Evolutionary conservation across 2,113 vertebrate species (phyloP), one percentile per base, ranked within the genome.

Genomic region (Ailuropoda melanoleuca): DNA sequence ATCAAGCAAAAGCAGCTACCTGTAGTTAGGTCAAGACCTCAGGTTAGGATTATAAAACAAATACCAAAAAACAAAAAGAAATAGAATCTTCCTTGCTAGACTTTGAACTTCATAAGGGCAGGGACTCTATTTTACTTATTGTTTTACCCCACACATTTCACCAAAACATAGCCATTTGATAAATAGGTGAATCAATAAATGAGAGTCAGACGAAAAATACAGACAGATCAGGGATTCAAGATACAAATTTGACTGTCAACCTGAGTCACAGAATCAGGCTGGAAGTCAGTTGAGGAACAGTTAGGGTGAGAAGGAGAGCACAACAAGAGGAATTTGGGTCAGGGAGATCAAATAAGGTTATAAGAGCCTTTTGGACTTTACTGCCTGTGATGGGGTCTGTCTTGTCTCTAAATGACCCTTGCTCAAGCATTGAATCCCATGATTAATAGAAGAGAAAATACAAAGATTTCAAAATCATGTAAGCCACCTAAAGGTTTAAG

Each of bases 311-410:
- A 62, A 46, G 11, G 23, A 34, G 10, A 60, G 29, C 7, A 15
- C 7, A 31, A 6, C 0, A 62, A 34, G 1, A 5, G 18, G 11
- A 15, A 17, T 9, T 4, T 37, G 15, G 6, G 1, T 17, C 11
- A 50, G 21, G 37, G 64, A n/a, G 31, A 24, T 43, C 14, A 39
- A 43, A 17, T 26, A 15, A 70, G 34, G 34, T 4, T 4, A 0
- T 12, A 10, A 55, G 8, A 64, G 21, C 21, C 29, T 78, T 43
- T 37, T 68, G 68, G 64, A 29, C 6, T 77, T 46, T 6, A 46
- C 8, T 58, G 2, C 19, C 4, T 4, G 31, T 60, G 15, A 24
- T 29, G 46, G 81, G 8, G 21, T 19, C 23, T 24, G 21, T 70
- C 66, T 68, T 84, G 10, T 62, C 9, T 68, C 17, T 62, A 37